Percentiles rank a stretch among this genome's conserved stretches.
These are phyloP conservation scores for Pampusana beccarii DNA, from an alignment of 2,113 vertebrate genomes.

Conservation along the genomic window DNA sequence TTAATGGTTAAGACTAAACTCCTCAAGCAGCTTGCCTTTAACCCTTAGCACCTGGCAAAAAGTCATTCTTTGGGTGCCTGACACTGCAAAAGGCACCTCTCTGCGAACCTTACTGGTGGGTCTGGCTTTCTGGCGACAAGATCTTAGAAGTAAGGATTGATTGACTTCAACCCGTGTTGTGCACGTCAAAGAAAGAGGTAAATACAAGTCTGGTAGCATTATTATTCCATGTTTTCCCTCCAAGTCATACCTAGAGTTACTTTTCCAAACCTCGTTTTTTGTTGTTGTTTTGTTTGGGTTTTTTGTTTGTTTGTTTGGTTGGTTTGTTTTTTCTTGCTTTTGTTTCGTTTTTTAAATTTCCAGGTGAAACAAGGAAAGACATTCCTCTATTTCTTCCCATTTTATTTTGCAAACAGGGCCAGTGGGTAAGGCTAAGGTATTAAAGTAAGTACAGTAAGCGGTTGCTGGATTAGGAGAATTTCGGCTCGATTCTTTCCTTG, in stretches of 20 bases:
- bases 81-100: background rate
- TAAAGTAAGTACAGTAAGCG: background rate
- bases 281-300: too few relatives aligned
- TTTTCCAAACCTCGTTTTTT: background rate
- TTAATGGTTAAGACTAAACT: background rate
- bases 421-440: background rate
- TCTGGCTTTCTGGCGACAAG: background rate
- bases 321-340: too few relatives aligned
- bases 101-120: accelerated
- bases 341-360: too few relatives aligned
- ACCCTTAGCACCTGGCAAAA: background rate
- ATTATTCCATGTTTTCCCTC: background rate
- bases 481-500: background rate
- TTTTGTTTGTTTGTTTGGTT: too few relatives aligned
- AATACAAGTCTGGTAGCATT: background rate
- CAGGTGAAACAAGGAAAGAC: background rate
- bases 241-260: background rate
- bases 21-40: background rate
- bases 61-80: background rate
- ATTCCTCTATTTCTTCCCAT: background rate
- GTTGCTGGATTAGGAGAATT: too few relatives aligned
- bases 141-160: background rate
- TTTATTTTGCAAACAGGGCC: background rate
- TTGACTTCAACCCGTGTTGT: background rate
- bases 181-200: background rate